Conservation (phyloP, 2,113 vertebrate genomes). For the Calonectris borealis region DNA sequence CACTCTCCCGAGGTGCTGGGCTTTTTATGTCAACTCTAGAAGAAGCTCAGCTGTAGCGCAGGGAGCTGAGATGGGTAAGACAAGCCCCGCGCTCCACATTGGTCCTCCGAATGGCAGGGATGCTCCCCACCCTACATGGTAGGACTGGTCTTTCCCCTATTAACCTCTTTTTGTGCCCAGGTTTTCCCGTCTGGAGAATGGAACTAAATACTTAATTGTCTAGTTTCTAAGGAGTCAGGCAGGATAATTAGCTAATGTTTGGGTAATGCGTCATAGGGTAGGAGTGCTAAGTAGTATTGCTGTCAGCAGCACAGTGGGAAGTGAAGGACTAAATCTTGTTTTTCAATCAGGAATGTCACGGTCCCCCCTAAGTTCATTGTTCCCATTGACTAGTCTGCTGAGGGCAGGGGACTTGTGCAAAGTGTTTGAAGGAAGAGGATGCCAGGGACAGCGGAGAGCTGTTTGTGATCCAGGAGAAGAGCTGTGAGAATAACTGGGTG, state of each 20-base stretch:
- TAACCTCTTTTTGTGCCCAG: not conserved
- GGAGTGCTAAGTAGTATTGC: conserved; percentile 8
- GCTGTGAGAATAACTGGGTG: not conserved
- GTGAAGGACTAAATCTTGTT: conserved; percentile 1
- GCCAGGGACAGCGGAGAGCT: not conserved
- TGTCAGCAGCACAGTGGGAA: conserved; percentile 53
- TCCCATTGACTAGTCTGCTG: not conserved
- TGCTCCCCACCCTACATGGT: not conserved
- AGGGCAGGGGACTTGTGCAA: not conserved
- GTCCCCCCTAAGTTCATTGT: not conserved
- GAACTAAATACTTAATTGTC: conserved; percentile 12
- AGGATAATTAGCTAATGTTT: conserved; percentile 38
- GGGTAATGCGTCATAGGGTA: conserved; percentile 20
- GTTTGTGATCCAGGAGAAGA: not conserved
- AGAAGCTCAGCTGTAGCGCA: not conserved
- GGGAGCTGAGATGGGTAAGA: not conserved
- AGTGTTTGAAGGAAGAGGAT: not conserved
- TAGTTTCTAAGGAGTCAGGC: conserved; percentile 35
- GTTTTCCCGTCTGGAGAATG: not conserved
- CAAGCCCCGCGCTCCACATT: not conserved
- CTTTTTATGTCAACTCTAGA: not conserved
- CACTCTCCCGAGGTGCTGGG: not conserved
- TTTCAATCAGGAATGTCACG: not conserved
- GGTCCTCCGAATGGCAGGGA: not conserved
- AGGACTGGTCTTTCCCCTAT: not conserved